A percentile compares a stretch with the other conserved stretches of the same genome.
These are phyloP conservation scores for Buteo buteo DNA, from an alignment of 2,113 vertebrate genomes.

Conservation along the genomic window DNA sequence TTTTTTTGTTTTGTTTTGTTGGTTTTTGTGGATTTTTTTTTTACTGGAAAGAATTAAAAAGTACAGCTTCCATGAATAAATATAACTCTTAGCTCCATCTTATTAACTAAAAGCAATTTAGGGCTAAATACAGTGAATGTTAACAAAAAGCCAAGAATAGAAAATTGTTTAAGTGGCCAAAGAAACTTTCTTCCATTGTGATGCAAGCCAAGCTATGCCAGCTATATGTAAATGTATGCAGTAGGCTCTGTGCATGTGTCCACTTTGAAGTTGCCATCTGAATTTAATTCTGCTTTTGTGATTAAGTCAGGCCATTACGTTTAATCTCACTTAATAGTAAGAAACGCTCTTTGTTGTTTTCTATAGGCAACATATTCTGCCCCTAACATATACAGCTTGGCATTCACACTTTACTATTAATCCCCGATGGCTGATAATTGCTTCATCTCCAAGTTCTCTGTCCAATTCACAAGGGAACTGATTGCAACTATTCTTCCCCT, in stretches of 20 bases:
- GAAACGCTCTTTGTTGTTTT: constrained; percentile 82
- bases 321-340: constrained; percentile 88
- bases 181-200: constrained; percentile 80
- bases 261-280: constrained; percentile 85
- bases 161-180: constrained; percentile 83
- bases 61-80: constrained; percentile 70
- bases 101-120: constrained; percentile 68
- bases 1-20: neutral
- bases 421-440: constrained; percentile 85
- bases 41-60: constrained; percentile 71
- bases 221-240: constrained; percentile 85
- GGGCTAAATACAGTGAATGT: constrained; percentile 75
- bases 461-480: constrained; percentile 80
- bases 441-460: constrained; percentile 80
- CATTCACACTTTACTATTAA: constrained; percentile 83
- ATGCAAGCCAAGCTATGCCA: constrained; percentile 74
- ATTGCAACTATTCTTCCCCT: constrained; percentile 82
- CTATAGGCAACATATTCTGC: constrained; percentile 85
- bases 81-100: constrained; percentile 68
- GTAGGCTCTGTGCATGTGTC: constrained; percentile 74
- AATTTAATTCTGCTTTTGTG: constrained; percentile 85
- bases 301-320: constrained; percentile 84
- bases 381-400: constrained; percentile 82
- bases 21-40: neutral
- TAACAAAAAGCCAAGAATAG: constrained; percentile 72